Evolutionary conservation across 2,888 invertebrate genomes (phyloP), one percentile per base, ranked within the genome.

Genomic region (Synanthedon andrenaeformis): DNA sequence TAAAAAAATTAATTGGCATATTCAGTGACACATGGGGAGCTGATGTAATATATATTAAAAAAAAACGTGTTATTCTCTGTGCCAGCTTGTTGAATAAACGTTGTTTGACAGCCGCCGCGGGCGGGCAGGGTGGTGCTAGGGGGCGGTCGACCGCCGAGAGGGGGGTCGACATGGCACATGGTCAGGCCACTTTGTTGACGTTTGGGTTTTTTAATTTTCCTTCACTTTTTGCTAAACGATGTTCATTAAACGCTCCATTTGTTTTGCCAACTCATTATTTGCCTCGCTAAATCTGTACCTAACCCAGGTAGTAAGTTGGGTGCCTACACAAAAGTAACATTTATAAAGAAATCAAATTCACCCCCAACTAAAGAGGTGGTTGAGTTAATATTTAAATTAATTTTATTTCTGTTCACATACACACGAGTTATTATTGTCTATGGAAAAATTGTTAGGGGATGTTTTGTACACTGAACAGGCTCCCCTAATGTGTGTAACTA

Each of bases 51-150:
- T 35, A 35, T 35, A 17, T 69, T 70, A 74, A 74, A 23, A 79
- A 76, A 56, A 80, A 80, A 72, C 69, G 70, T 80, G 79, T 81
- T 83, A 79, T 82, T 79, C 74, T 67, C 66, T 72, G 70, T 66
- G 77, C 70, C 69, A 67, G 76, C 73, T 51, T 77, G 78, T 76
- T 76, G 75, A 76, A 70, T 80, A 79, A 82, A 79, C 75, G 79
- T 77, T 81, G 82, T 83, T 84, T 79, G 82, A 82, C 80, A 75
- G 75, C 64, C 64, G 62, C 62, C 67, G 67, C 61, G 63, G 60
- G 58, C 59, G 48, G 51, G 59, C 56, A 58, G 57, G 56, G 58
- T 58, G 35, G 35, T 3, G 35, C 35, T 3, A 35, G 35, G 65
- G 62, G 55, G 57, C 13, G 45, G 45, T 8, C 45, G 8, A n/a